phyloP scores from a whole-genome alignment of 2,888 invertebrate species.

The Artemia sinica region DNA sequence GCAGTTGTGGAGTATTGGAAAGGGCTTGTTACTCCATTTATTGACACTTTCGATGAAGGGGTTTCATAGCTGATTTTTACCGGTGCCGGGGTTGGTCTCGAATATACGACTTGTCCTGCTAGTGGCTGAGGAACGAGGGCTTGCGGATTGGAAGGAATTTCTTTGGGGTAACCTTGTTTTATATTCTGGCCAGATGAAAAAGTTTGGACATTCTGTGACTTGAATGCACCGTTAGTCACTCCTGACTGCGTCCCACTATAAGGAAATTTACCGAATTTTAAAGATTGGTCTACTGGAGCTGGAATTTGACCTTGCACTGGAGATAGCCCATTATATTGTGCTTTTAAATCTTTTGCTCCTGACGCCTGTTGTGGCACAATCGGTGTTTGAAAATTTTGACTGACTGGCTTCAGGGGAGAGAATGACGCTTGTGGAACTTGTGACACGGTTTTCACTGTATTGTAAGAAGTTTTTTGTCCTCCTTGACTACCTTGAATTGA shows the following conservation, averaged over 20 bases:
- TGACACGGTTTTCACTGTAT: too few species aligned
- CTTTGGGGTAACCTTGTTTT: neutral
- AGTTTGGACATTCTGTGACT: too few species aligned
- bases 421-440: too few species aligned
- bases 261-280: neutral
- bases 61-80: constrained; percentile 1
- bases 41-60: neutral
- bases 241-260: constrained; percentile 1
- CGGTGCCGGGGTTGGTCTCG: constrained; percentile 4
- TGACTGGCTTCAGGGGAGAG: too few species aligned
- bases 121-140: neutral
- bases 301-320: too few species aligned
- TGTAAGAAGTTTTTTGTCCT: too few species aligned
- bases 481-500: too few species aligned
- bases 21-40: constrained; percentile 1
- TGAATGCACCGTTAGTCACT: neutral
- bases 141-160: neutral
- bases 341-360: too few species aligned
- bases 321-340: too few species aligned
- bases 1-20: neutral
- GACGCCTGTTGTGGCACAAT: too few species aligned
- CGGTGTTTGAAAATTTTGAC: too few species aligned
- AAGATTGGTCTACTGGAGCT: too few species aligned
- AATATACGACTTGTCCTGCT: neutral
- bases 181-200: neutral